Conservation (phyloP, 2,888 invertebrate species). For the Idaea aversata region DNA sequence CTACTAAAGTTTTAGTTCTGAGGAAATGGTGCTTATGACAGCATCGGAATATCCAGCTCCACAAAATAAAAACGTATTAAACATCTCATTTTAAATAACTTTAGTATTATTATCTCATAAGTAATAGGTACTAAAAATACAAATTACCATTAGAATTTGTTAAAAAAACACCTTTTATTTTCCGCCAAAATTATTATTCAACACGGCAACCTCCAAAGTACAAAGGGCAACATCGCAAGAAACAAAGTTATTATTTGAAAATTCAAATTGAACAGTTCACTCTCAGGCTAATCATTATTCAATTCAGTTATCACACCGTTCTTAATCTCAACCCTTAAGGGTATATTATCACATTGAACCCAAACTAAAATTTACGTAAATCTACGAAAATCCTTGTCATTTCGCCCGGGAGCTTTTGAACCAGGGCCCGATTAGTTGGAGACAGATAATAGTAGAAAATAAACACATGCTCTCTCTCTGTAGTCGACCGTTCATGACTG, state of each 20-base stretch:
- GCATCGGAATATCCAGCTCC: too few relatives aligned
- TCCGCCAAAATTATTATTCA: background rate
- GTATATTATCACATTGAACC: slow-evolving; percentile 3
- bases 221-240: background rate
- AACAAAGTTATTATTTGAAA: background rate
- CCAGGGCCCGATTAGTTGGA: background rate
- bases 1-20: too few relatives aligned
- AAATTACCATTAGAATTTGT: background rate
- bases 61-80: too few relatives aligned
- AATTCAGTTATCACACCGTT: slow-evolving; percentile 4
- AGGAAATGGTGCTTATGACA: too few relatives aligned
- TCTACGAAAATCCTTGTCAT: slow-evolving; percentile 10
- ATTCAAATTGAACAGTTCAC: slow-evolving; percentile 2
- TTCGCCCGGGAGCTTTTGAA: slow-evolving; percentile 2
- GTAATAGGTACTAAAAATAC: too few relatives aligned
- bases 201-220: background rate
- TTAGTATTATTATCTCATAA: too few relatives aligned
- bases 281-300: slow-evolving; percentile 4
- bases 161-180: background rate
- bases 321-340: slow-evolving; percentile 3
- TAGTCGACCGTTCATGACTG: too few relatives aligned
- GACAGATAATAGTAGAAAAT: background rate
- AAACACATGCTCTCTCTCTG: too few relatives aligned
- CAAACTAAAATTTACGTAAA: slow-evolving; percentile 9
- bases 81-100: too few relatives aligned